phyloP scores from a whole-genome alignment of 1,140 invertebrate genomes.

The Drosophila nannoptera region DNA sequence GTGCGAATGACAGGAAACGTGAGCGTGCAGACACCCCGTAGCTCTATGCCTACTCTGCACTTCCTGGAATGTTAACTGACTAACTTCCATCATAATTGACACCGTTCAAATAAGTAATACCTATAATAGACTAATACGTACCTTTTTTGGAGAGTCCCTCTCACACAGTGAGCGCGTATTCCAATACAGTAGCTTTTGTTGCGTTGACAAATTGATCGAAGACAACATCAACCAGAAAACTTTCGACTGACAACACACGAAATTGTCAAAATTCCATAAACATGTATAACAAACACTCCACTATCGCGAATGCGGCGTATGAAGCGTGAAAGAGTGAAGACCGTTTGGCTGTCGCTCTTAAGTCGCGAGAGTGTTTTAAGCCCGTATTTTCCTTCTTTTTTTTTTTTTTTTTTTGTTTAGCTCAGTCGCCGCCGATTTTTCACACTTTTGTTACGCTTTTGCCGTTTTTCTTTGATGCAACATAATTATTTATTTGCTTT shows the following conservation, averaged over 20 bases:
- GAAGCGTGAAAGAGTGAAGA: conserved; percentile 11
- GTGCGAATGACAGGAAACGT: conserved; percentile 65
- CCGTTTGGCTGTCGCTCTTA: conserved; percentile 26
- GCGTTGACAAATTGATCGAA: conserved; percentile 34
- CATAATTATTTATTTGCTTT: conserved; percentile 46
- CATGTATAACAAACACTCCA: conserved; percentile 18
- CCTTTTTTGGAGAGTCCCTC: conserved; percentile 31
- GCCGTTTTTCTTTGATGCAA: conserved; percentile 46
- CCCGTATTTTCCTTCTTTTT: conserved; percentile 12
- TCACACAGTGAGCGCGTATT: conserved; percentile 25
- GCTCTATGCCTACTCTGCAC: not conserved
- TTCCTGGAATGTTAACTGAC: conserved; percentile 31
- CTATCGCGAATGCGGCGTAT: conserved; percentile 28
- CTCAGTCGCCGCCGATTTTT: conserved; percentile 30
- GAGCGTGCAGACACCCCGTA: conserved; percentile 23
- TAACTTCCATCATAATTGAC: conserved; percentile 6
- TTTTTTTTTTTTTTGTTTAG: conserved; percentile 6
- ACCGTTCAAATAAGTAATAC: conserved; percentile 29
- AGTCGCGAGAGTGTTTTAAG: conserved; percentile 13
- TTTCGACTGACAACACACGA: conserved; percentile 39
- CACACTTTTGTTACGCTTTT: conserved; percentile 45
- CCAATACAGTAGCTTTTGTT: conserved; percentile 30
- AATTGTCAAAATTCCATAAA: conserved; percentile 45
- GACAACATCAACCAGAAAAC: conserved; percentile 8
- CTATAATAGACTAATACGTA: conserved; percentile 22